Evolutionary conservation across 2,888 invertebrate genomes (phyloP).

Genomic region (Nycteola revayana): DNA sequence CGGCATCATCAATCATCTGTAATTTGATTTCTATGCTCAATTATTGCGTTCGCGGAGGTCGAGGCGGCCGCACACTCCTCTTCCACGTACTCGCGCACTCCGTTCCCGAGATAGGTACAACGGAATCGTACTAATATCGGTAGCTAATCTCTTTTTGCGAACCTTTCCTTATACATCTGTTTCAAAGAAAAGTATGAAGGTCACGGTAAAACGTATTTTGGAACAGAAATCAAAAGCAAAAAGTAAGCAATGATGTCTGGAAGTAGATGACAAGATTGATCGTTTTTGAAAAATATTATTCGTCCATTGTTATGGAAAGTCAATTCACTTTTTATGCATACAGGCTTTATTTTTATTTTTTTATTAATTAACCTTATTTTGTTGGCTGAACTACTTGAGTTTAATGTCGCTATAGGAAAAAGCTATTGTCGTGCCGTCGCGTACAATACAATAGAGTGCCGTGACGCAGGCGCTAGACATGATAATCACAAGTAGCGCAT

Average conservation of each 20-base stretch:
- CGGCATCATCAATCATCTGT: conserved; percentile 81
- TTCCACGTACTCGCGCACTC: conserved; percentile 53
- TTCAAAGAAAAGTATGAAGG: not conserved
- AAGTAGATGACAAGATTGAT: conserved; percentile 8
- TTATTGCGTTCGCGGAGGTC: conserved; percentile 80
- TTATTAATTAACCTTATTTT: conserved; percentile 28
- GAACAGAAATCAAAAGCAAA: no score
- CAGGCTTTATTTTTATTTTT: conserved; percentile 28
- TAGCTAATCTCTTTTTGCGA: conserved; percentile 13
- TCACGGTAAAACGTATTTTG: not conserved
- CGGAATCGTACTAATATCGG: conserved; percentile 35
- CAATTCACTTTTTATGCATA: conserved; percentile 28
- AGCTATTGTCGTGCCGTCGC: conserved; percentile 28
- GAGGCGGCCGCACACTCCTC: conserved; percentile 58
- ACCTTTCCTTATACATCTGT: conserved; percentile 1
- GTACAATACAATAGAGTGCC: conserved; percentile 39
- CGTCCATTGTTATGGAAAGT: conserved; percentile 24
- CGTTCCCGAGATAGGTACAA: conserved; percentile 42
- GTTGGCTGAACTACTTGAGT: conserved; percentile 29
- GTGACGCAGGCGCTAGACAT: conserved; percentile 64
- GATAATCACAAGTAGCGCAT: conserved; percentile 75
- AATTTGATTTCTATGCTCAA: conserved; percentile 82
- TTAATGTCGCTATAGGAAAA: conserved; percentile 40
- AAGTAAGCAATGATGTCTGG: conserved; percentile 5
- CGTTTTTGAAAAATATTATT: conserved; percentile 15